Percentiles rank a stretch among this genome's conserved stretches.
These are phyloP conservation scores for Atlantisia rogersi DNA, from an alignment of 2,113 vertebrate genomes.

Conservation along the genomic window DNA sequence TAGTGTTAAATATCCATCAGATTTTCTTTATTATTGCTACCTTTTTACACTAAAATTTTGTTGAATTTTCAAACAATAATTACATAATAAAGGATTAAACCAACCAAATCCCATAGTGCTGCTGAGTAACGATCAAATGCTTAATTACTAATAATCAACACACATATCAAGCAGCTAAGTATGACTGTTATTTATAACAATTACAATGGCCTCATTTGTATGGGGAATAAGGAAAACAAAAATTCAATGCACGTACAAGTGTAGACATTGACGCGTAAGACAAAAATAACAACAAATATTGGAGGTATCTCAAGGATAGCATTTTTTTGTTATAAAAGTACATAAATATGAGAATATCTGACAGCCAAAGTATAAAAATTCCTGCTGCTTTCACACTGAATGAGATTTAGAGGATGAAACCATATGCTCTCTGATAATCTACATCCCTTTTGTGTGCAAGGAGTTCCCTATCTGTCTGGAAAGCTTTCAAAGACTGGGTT, in stretches of 20 bases:
- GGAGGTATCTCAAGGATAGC: background rate
- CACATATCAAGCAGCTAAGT: background rate
- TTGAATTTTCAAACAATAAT: conserved; percentile 44
- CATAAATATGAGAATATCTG: background rate
- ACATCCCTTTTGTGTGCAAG: background rate
- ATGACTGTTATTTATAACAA: background rate
- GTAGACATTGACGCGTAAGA: background rate
- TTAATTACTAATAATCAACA: conserved; percentile 45
- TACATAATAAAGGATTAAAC: conserved; percentile 24
- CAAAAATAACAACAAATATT: background rate
- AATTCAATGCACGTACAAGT: background rate
- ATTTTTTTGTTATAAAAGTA: background rate
- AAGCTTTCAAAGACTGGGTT: background rate
- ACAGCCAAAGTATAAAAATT: background rate
- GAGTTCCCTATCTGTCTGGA: background rate
- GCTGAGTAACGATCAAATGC: conserved; percentile 9
- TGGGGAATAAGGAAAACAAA: background rate
- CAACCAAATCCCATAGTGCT: background rate
- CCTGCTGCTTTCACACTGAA: background rate
- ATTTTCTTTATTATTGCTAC: background rate
- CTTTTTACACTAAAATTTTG: conserved; percentile 13
- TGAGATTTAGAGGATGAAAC: background rate
- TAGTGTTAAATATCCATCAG: background rate
- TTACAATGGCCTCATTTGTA: background rate
- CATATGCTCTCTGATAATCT: background rate